A percentile compares a stretch with the other conserved stretches of the same genome.
These are phyloP conservation scores for Cheilosia soror DNA, from an alignment of 2,888 invertebrate species.

Conservation along the genomic window DNA sequence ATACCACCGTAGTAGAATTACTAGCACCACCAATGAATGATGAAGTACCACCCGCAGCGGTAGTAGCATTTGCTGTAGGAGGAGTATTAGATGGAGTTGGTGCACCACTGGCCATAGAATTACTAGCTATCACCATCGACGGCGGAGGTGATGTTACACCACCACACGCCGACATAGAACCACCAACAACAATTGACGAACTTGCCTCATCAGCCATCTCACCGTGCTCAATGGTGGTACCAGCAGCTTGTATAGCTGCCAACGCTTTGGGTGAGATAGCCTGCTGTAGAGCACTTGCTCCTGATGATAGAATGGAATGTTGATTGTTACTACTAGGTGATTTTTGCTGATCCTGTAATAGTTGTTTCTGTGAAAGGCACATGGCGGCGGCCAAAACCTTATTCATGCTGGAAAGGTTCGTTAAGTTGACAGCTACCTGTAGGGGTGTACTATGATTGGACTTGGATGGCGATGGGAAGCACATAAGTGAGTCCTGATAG, in stretches of 20 bases:
- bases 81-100: conserved; percentile 68
- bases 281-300: conserved; percentile 78
- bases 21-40: conserved; percentile 74
- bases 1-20: conserved; percentile 74
- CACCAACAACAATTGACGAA: conserved; percentile 78
- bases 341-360: conserved; percentile 53
- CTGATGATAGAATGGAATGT: conserved; percentile 80
- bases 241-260: conserved; percentile 78
- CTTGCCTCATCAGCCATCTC: conserved; percentile 81
- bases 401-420: conserved; percentile 81
- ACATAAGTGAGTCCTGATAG: conserved; percentile 83
- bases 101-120: conserved; percentile 77
- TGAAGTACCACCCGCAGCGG: conserved; percentile 75
- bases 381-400: conserved; percentile 82
- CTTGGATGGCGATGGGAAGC: conserved; percentile 62
- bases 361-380: conserved; percentile 81
- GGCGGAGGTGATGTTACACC: conserved; percentile 58
- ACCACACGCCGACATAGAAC: conserved; percentile 71
- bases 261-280: conserved; percentile 79
- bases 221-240: conserved; percentile 83
- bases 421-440: conserved; percentile 80
- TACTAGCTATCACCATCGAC: conserved; percentile 53
- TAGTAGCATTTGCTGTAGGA: conserved; percentile 80
- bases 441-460: conserved; percentile 77
- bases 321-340: conserved; percentile 72